phyloP scores from a whole-genome alignment of 2,797 vertebrate species.

The Delichon dasypus region DNA sequence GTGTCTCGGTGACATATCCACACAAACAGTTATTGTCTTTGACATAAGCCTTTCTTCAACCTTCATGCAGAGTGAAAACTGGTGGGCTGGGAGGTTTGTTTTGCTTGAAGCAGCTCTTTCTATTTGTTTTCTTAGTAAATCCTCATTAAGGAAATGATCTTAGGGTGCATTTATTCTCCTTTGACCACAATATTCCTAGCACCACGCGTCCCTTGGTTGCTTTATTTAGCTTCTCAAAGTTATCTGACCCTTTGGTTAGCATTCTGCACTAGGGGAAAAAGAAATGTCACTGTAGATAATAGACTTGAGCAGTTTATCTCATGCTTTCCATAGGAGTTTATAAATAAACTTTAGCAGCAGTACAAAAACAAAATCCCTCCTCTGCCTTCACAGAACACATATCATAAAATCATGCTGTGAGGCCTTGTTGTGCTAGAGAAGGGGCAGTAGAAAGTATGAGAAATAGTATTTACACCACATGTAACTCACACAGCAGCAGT shows the following conservation, averaged over 20 bases:
- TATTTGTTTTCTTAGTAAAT: slow-evolving; percentile 12
- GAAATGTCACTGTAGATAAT: background rate
- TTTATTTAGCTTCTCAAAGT: background rate
- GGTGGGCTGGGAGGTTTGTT: background rate
- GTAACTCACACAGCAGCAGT: background rate
- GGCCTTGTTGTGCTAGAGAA: background rate
- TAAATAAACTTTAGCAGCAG: background rate
- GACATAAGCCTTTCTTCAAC: background rate
- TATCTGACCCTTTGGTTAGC: background rate
- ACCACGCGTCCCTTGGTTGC: background rate
- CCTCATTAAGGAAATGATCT: background rate
- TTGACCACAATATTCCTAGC: background rate
- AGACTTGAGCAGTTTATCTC: background rate
- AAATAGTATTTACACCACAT: background rate
- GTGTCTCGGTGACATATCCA: too few species aligned
- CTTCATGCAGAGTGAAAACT: background rate
- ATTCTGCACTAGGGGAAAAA: background rate
- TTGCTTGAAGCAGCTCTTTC: background rate
- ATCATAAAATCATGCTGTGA: background rate
- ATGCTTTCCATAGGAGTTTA: background rate
- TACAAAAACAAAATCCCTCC: background rate
- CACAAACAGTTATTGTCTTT: background rate
- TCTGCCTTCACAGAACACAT: background rate
- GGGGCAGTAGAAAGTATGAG: background rate
- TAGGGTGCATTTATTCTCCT: background rate